phyloP scores from a whole-genome alignment of 1,140 invertebrate species.

The Drosophila pandora region DNA sequence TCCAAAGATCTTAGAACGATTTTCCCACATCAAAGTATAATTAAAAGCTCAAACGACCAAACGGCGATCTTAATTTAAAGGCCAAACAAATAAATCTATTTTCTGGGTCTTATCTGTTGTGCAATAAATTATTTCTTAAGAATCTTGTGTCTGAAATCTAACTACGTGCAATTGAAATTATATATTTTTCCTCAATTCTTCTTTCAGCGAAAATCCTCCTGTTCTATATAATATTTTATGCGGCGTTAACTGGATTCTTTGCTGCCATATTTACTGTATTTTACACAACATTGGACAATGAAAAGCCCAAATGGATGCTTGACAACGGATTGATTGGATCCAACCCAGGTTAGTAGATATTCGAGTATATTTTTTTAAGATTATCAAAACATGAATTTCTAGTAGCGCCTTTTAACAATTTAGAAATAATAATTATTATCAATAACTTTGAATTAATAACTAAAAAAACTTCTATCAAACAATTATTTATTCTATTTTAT shows the following conservation, averaged over 20 bases:
- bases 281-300: constrained; percentile 94
- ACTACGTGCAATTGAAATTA: too few species aligned
- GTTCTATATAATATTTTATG: constrained; percentile 97
- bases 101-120: background rate
- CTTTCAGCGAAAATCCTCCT: constrained; percentile 95
- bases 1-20: background rate
- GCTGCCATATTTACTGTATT: constrained; percentile 95
- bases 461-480: too few species aligned
- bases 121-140: too few species aligned
- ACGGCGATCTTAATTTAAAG: background rate
- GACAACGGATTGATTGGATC: constrained; percentile 93
- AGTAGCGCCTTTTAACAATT: too few species aligned
- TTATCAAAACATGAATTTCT: too few species aligned
- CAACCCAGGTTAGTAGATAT: constrained; percentile 91
- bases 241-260: constrained; percentile 94
- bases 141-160: too few species aligned
- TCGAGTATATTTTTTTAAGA: background rate
- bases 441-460: too few species aligned
- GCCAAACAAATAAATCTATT: background rate
- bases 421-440: too few species aligned
- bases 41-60: background rate
- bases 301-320: constrained; percentile 94
- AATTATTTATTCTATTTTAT: too few species aligned
- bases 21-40: constrained; percentile 1
- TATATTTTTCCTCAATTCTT: constrained; percentile 45